phyloP scores from a whole-genome alignment of 2,888 invertebrate species.

The Rugalucina vietnamica region DNA sequence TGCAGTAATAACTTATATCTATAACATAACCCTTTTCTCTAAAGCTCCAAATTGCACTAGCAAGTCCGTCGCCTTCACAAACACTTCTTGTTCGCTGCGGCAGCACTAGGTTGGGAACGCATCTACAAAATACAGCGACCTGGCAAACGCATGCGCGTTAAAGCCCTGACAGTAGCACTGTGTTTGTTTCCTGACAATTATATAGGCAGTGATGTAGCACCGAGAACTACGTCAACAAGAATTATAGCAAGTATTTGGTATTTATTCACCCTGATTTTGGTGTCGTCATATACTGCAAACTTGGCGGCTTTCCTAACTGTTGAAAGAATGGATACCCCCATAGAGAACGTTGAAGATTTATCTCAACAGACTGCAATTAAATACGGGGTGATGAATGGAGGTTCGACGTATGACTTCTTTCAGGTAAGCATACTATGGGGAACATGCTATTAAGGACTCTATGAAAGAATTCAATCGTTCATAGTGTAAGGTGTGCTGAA shows the following conservation, averaged over 20 bases:
- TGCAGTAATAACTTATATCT: not conserved
- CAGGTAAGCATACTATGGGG: conserved; percentile 83
- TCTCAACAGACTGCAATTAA: conserved; percentile 96
- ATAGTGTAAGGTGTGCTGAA: too few relatives aligned
- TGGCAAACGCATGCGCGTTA: not conserved
- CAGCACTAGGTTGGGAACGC: too few relatives aligned
- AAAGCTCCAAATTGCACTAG: too few relatives aligned
- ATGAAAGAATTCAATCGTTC: too few relatives aligned
- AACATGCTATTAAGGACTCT: too few relatives aligned
- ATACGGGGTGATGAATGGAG: conserved; percentile 96
- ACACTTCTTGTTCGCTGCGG: too few relatives aligned
- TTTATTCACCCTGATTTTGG: conserved; percentile 99
- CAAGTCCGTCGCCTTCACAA: too few relatives aligned
- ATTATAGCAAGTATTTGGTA: conserved; percentile 98
- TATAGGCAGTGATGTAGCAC: conserved; percentile 57
- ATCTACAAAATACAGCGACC: conserved; percentile 6
- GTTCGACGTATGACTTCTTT: conserved; percentile 99
- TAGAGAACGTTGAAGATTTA: conserved; percentile 97
- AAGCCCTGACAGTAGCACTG: not conserved
- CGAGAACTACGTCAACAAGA: conserved; percentile 87
- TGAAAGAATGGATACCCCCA: conserved; percentile 96
- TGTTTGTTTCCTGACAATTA: conserved; percentile 4
- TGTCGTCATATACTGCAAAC: conserved; percentile 99
- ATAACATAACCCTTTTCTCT: too few relatives aligned
- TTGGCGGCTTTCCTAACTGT: conserved; percentile 99